phyloP scores from a whole-genome alignment of 1,140 invertebrate genomes.

The Trachymyrmex septentrionalis region DNA sequence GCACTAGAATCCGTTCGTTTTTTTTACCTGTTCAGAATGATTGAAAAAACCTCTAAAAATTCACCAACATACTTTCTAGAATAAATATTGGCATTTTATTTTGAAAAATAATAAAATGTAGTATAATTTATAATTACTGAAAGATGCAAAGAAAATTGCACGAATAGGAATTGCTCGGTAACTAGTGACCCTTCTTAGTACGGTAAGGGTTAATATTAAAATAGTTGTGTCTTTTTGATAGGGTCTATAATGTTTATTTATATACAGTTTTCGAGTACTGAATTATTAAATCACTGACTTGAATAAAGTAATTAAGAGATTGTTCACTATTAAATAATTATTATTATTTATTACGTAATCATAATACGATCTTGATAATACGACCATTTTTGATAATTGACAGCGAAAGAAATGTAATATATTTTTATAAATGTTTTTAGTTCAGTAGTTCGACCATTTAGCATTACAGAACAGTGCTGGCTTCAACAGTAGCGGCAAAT shows the following conservation, averaged over 20 bases:
- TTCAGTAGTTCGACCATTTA: conserved; percentile 6
- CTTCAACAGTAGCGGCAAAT: neutral
- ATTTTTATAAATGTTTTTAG: neutral
- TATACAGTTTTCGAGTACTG: neutral
- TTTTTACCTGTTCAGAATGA: too few relatives aligned
- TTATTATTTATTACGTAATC: neutral
- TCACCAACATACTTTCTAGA: too few relatives aligned
- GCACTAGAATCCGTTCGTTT: too few relatives aligned
- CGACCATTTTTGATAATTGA: neutral
- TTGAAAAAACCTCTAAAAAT: too few relatives aligned
- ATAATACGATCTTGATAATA: neutral
- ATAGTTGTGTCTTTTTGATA: too few relatives aligned
- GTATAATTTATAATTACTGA: too few relatives aligned
- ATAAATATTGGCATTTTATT: too few relatives aligned
- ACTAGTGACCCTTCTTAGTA: too few relatives aligned
- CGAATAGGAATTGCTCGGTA: too few relatives aligned
- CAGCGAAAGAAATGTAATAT: neutral
- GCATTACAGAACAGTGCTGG: neutral
- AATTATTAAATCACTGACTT: neutral
- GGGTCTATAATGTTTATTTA: neutral
- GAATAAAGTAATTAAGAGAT: neutral
- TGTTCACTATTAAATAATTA: neutral
- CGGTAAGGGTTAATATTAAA: too few relatives aligned
- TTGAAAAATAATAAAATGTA: too few relatives aligned
- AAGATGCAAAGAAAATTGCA: too few relatives aligned